These are phyloP conservation scores for Campylorhamphus procurvoides DNA, from an alignment of 2,113 vertebrate species.

Conservation along the genomic window DNA sequence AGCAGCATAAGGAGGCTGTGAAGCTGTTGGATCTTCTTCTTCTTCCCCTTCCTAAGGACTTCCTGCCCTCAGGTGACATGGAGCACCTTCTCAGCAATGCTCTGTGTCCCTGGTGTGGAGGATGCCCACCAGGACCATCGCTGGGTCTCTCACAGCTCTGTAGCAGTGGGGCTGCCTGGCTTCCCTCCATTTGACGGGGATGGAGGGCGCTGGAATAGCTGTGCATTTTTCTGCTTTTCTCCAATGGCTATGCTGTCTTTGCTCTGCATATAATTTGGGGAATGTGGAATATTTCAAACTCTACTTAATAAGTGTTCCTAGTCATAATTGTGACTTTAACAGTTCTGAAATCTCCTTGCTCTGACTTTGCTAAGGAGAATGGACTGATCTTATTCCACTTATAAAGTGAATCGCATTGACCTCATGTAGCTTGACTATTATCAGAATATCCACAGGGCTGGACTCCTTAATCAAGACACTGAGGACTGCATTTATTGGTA, in stretches of 20 bases:
- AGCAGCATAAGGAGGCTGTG: background rate
- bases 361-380: background rate
- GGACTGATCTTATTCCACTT: background rate
- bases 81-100: background rate
- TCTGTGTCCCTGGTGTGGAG: accelerated
- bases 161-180: accelerated
- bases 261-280: background rate
- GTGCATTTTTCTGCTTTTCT: background rate
- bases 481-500: background rate
- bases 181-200: background rate
- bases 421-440: background rate
- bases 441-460: background rate
- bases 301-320: background rate
- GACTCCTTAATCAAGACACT: background rate
- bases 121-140: accelerated
- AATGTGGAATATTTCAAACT: background rate
- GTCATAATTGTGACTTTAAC: background rate
- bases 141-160: background rate
- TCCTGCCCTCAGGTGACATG: background rate
- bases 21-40: background rate
- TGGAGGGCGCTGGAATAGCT: background rate
- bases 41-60: background rate
- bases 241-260: background rate
- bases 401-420: background rate
- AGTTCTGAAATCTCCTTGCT: background rate